phyloP scores from a whole-genome alignment of 2,113 vertebrate species.

The Andinoacara biseriatus region DNA sequence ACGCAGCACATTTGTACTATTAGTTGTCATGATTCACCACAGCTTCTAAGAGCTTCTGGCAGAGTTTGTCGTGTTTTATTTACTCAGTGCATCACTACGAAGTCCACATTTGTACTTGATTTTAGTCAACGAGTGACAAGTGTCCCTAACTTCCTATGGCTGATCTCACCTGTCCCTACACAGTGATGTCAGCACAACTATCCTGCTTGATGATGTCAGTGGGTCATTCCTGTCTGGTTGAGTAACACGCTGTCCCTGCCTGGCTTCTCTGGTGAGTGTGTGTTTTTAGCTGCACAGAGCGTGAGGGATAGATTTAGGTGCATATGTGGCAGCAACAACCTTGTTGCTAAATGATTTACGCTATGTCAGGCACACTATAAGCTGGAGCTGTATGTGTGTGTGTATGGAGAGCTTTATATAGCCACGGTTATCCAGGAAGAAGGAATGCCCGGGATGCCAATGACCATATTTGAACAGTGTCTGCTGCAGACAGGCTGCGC shows the following conservation, averaged over 20 bases:
- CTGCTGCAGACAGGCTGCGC: conserved; percentile 46
- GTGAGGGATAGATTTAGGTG: conserved; percentile 40
- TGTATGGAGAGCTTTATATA: conserved; percentile 71
- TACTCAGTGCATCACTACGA: conserved; percentile 6
- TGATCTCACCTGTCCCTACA: conserved; percentile 56
- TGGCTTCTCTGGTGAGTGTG: conserved; percentile 25
- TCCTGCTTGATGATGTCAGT: conserved; percentile 65
- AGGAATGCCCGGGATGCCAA: conserved; percentile 75
- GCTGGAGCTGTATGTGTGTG: conserved; percentile 26
- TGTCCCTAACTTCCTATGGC: conserved; percentile 40
- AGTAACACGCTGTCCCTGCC: conserved; percentile 40
- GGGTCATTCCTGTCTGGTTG: conserved; percentile 60
- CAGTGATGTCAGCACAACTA: conserved; percentile 55
- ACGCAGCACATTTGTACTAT: neutral
- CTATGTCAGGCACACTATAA: conserved; percentile 42
- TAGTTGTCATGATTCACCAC: conserved; percentile 6
- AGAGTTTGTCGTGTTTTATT: neutral
- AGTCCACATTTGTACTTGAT: conserved; percentile 1
- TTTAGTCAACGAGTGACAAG: conserved; percentile 40
- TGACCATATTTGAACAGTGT: conserved; percentile 78
- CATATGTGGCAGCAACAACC: conserved; percentile 27
- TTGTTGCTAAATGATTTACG: conserved; percentile 59
- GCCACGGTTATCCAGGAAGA: conserved; percentile 73
- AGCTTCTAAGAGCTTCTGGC: neutral
- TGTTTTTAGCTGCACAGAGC: conserved; percentile 47